Evolutionary conservation across 2,797 vertebrate species (phyloP).

Genomic region (Lacerta agilis): DNA sequence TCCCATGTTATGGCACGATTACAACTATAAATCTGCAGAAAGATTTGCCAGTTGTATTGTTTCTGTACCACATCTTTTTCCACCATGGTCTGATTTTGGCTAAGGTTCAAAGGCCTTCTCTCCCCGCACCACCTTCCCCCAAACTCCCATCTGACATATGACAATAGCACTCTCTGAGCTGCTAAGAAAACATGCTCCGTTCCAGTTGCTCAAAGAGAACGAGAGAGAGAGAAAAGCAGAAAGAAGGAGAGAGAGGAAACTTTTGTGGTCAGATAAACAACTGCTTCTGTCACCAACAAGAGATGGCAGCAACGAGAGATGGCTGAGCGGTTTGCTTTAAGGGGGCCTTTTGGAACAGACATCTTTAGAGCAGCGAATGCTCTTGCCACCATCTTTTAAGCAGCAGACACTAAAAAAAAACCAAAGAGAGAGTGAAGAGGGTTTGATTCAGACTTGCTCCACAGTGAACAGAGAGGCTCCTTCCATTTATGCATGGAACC

Average conservation of each 20-base stretch:
- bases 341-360: conserved; percentile 27
- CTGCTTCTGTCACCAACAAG: not conserved
- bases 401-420: not conserved
- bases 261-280: conserved; percentile 55
- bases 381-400: not conserved
- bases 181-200: conserved; percentile 22
- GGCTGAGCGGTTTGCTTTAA: conserved; percentile 2
- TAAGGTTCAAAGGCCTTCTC: conserved; percentile 68
- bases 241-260: conserved; percentile 39
- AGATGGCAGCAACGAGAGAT: conserved; percentile 25
- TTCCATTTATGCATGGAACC: not conserved
- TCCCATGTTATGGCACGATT: conserved; percentile 80
- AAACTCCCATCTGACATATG: conserved; percentile 56
- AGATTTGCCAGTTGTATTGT: conserved; percentile 60
- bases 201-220: conserved; percentile 58
- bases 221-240: not conserved
- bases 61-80: conserved; percentile 71
- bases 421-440: conserved; percentile 4
- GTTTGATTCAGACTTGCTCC: not conserved
- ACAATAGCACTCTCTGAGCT: conserved; percentile 60
- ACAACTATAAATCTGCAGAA: conserved; percentile 56
- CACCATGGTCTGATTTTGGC: conserved; percentile 66
- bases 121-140: not conserved
- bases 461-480: not conserved
- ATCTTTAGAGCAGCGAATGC: not conserved